Evolutionary conservation across 2,113 vertebrate genomes (phyloP).

Genomic region (Malurus alboscapulatus): DNA sequence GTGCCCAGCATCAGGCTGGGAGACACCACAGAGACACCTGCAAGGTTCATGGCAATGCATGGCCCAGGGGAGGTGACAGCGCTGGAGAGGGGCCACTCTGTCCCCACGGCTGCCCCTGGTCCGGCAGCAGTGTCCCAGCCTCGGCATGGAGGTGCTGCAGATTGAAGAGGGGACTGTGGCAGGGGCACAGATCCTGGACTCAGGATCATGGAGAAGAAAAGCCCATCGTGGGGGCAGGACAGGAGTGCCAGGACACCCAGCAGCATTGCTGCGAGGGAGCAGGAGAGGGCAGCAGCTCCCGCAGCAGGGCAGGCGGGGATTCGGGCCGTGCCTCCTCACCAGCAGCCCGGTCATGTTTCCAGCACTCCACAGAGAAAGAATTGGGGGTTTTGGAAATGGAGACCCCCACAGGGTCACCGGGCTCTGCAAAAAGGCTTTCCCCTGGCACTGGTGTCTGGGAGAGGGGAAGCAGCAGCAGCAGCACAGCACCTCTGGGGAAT

Average conservation of each 20-base stretch:
- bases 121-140: neutral
- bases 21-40: neutral
- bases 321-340: accelerated
- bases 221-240: neutral
- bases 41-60: neutral
- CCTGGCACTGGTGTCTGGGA: accelerated
- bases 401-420: neutral
- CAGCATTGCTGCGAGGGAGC: neutral
- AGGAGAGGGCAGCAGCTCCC: conserved; percentile 16
- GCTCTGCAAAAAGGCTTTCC: neutral
- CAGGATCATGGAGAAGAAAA: neutral
- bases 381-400: accelerated
- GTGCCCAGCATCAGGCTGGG: neutral
- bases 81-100: neutral
- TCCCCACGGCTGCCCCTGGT: neutral
- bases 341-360: neutral
- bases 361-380: neutral
- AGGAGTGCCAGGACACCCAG: neutral
- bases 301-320: neutral
- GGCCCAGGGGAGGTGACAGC: neutral
- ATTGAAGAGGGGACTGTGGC: accelerated
- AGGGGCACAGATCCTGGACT: neutral
- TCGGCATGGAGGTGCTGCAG: neutral
- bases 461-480: accelerated
- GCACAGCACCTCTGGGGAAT: neutral